Evolutionary conservation across 2,113 vertebrate species (phyloP).

Genomic region (Sclerurus mexicanus): DNA sequence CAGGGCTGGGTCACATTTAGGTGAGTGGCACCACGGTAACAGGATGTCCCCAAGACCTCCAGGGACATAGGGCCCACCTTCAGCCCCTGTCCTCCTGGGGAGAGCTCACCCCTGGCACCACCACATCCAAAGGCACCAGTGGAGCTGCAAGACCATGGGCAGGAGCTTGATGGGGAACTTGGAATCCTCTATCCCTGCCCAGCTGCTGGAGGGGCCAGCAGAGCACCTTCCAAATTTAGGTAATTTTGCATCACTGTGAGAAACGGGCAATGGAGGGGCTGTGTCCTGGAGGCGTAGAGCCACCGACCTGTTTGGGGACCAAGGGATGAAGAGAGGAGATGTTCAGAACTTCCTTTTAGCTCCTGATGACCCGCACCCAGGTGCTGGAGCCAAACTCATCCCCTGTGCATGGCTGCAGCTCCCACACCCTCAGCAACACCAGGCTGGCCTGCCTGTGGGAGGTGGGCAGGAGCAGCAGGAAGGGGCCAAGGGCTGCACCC

Average conservation of each 20-base stretch:
- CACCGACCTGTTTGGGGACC: neutral
- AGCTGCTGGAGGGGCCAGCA: neutral
- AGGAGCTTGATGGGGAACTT: neutral
- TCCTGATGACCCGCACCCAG: rapidly evolving
- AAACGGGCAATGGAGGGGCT: rapidly evolving
- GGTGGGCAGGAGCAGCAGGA: neutral
- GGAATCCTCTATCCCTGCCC: too few relatives aligned
- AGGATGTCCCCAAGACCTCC: neutral
- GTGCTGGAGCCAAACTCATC: neutral
- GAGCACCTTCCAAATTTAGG: neutral
- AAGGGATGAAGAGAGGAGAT: neutral
- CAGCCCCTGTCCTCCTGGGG: neutral
- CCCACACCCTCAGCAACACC: neutral
- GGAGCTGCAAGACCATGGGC: neutral
- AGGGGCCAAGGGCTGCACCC: conserved; percentile 3
- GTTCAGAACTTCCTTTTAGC: neutral
- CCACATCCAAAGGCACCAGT: rapidly evolving
- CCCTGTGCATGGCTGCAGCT: neutral
- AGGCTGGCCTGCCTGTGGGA: rapidly evolving
- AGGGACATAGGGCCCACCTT: neutral
- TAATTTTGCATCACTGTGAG: rapidly evolving
- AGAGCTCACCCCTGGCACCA: neutral
- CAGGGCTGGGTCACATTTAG: rapidly evolving
- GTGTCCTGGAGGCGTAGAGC: neutral
- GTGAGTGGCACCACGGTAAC: too few relatives aligned